A percentile compares a stretch with the other conserved stretches of the same genome.
Conservation (phyloP, 2,797 vertebrate genomes). For the Atherinosoma microstoma region DNA sequence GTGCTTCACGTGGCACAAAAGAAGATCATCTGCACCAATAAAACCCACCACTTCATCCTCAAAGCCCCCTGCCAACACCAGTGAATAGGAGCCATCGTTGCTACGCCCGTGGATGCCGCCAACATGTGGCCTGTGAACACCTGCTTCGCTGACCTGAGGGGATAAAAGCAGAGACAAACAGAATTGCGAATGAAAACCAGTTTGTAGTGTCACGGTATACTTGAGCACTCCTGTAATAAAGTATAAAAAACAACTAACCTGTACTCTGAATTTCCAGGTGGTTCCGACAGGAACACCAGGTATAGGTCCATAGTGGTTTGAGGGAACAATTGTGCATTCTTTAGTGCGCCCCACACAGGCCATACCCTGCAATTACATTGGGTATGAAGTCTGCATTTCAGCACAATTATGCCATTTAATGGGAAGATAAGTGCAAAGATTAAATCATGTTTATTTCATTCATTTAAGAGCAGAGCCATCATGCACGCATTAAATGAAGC, state of each 20-base stretch:
- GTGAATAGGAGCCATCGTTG: conserved; percentile 96
- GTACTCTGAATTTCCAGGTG: conserved; percentile 98
- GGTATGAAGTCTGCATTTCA: conserved; percentile 13
- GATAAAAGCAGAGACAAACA: conserved; percentile 1
- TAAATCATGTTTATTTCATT: conserved; percentile 1
- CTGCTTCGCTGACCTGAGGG: conserved; percentile 95
- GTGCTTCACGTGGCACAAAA: neutral
- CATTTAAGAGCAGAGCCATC: neutral
- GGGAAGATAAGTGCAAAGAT: neutral
- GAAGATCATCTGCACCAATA: neutral
- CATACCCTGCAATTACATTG: conserved; percentile 89
- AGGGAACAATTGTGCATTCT: conserved; percentile 98
- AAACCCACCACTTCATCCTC: conserved; percentile 97
- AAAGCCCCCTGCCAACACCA: conserved; percentile 97
- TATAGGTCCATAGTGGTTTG: conserved; percentile 96
- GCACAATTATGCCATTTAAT: conserved; percentile 11
- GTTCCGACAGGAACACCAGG: conserved; percentile 96
- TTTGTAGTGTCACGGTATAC: neutral
- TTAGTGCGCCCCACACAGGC: conserved; percentile 98
- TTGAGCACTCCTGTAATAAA: neutral
- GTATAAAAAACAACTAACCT: conserved; percentile 82
- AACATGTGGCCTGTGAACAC: conserved; percentile 97
- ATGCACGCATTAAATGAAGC: neutral
- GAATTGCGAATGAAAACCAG: neutral
- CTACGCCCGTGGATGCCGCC: conserved; percentile 98